phyloP scores from a whole-genome alignment of 2,797 vertebrate genomes.

The Alectoris magna region DNA sequence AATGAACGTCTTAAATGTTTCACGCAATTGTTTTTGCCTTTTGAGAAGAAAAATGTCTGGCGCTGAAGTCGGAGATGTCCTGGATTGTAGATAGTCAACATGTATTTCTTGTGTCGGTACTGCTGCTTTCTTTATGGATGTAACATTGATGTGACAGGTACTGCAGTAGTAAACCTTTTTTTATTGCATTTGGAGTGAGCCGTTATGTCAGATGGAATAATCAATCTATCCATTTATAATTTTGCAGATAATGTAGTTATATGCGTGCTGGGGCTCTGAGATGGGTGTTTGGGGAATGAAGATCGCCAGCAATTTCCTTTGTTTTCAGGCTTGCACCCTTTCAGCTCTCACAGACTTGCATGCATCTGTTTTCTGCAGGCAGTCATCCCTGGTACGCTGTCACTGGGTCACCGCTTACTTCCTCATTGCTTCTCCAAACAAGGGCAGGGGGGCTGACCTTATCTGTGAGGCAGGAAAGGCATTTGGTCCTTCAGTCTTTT shows the following conservation, averaged over 20 bases:
- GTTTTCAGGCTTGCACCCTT: neutral
- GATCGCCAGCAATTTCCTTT: neutral
- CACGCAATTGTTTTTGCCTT: slow-evolving; percentile 11
- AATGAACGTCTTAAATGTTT: slow-evolving; percentile 50
- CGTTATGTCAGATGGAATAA: neutral
- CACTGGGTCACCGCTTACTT: neutral
- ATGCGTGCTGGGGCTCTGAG: neutral
- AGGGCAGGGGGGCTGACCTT: neutral
- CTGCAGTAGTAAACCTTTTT: neutral
- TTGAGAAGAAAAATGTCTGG: slow-evolving; percentile 25
- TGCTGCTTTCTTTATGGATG: neutral
- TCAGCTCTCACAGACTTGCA: too few species aligned
- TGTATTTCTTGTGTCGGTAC: neutral
- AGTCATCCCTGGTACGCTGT: neutral
- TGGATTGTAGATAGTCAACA: neutral
- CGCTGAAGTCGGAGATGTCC: neutral
- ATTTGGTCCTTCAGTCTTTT: neutral
- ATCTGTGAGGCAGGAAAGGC: neutral
- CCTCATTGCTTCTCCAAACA: neutral
- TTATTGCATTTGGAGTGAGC: neutral
- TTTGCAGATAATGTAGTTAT: neutral
- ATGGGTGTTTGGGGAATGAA: neutral
- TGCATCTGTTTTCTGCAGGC: neutral
- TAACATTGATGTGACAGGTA: neutral
- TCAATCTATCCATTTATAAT: neutral